Conservation (phyloP, 1,140 invertebrate genomes). For the Rhagoletis pomonella region DNA sequence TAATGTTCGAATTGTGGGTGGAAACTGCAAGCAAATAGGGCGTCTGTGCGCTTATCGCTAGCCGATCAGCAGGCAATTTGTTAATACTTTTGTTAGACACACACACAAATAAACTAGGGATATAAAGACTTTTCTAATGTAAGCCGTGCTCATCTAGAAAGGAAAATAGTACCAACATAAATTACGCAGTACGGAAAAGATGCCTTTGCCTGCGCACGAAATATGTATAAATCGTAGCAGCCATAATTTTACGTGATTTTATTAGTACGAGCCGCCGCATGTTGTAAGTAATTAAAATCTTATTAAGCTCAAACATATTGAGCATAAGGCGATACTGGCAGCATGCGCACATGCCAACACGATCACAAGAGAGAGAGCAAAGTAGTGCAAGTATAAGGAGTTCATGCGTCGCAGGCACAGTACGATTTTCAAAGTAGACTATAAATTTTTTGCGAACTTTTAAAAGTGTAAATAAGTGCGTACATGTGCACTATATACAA, state of each 20-base stretch:
- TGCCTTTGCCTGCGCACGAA: neutral
- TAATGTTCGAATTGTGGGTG: conserved; percentile 19
- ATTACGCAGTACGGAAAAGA: neutral
- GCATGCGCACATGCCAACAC: neutral
- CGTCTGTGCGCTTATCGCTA: neutral
- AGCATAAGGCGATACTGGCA: neutral
- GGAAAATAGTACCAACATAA: neutral
- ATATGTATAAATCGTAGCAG: neutral
- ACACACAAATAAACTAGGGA: neutral
- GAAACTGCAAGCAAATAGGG: conserved; percentile 18
- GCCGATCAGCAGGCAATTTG: neutral
- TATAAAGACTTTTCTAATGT: neutral
- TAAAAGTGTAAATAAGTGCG: neutral
- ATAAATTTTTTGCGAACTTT: conserved; percentile 15
- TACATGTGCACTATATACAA: neutral
- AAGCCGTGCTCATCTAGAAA: neutral
- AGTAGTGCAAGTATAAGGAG: neutral
- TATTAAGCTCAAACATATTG: conserved; percentile 38
- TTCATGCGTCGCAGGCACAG: neutral
- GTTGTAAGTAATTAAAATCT: conserved; percentile 50
- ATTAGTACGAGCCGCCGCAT: conserved; percentile 48
- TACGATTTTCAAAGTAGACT: neutral
- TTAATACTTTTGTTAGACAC: neutral
- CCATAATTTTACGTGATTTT: conserved; percentile 46
- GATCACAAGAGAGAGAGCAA: neutral